Evolutionary conservation across 2,113 vertebrate species (phyloP).

Genomic region (Nestor notabilis): DNA sequence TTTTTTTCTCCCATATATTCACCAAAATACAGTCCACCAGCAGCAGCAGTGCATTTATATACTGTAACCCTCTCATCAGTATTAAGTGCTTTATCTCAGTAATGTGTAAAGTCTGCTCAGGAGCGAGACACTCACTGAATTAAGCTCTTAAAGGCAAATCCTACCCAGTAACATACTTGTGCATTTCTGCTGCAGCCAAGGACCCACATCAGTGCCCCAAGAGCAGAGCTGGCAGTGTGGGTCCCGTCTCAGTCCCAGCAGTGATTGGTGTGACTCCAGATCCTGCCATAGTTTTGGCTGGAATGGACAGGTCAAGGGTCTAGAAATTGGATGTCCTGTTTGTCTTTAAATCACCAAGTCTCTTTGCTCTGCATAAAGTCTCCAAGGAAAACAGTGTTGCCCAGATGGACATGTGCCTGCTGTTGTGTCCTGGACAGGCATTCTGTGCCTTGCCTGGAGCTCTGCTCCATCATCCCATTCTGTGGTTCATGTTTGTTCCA

Average conservation of each 20-base stretch:
- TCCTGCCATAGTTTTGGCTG: background rate
- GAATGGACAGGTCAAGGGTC: background rate
- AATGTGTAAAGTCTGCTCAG: background rate
- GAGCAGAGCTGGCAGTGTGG: background rate
- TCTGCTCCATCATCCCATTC: background rate
- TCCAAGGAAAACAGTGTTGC: background rate
- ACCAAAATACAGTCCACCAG: background rate
- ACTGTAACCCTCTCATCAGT: background rate
- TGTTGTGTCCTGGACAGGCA: background rate
- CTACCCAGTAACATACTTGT: background rate
- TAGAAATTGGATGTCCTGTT: background rate
- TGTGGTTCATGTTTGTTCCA: background rate
- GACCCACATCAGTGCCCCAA: accelerated
- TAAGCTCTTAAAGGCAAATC: background rate
- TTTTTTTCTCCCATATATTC: background rate
- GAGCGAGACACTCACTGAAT: background rate
- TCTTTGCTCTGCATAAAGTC: background rate
- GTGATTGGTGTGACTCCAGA: background rate
- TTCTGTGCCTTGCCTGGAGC: background rate
- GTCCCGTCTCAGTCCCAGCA: background rate
- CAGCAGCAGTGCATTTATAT: background rate
- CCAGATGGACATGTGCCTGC: background rate
- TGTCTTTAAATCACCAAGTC: background rate
- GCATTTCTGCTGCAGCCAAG: background rate
- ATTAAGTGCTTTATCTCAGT: background rate